Evolutionary conservation across 1,140 invertebrate species (phyloP).

Genomic region (Macrocentrus cingulum): DNA sequence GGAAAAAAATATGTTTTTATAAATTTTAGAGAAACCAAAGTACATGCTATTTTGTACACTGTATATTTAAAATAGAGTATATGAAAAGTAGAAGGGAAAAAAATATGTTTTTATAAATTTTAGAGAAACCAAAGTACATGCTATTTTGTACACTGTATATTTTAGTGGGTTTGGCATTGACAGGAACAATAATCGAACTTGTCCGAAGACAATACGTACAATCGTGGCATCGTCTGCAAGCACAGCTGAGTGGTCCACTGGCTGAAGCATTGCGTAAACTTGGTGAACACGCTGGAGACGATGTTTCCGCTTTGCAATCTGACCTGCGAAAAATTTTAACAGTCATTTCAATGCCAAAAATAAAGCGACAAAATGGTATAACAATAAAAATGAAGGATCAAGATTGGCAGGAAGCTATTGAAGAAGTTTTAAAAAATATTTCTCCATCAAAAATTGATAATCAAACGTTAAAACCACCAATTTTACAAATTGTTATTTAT

Average conservation of each 20-base stretch:
- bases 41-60: slow-evolving; percentile 89
- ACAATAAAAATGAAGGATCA: slow-evolving; percentile 45
- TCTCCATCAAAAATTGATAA: slow-evolving; percentile 58
- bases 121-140: slow-evolving; percentile 85
- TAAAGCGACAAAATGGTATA: slow-evolving; percentile 35
- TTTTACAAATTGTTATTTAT: slow-evolving; percentile 84
- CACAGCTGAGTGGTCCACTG: slow-evolving; percentile 75
- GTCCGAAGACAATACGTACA: slow-evolving; percentile 82
- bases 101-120: slow-evolving; percentile 22
- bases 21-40: slow-evolving; percentile 71
- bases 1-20: not conserved
- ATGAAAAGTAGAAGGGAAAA: too few species aligned
- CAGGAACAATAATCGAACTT: slow-evolving; percentile 92
- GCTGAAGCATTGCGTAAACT: slow-evolving; percentile 75
- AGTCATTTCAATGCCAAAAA: slow-evolving; percentile 49
- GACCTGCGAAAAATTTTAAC: slow-evolving; percentile 58
- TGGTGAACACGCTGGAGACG: slow-evolving; percentile 72
- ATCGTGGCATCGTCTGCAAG: slow-evolving; percentile 79
- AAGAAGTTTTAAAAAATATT: slow-evolving; percentile 72
- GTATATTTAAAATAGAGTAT: too few species aligned
- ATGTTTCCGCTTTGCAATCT: slow-evolving; percentile 69
- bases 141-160: slow-evolving; percentile 89
- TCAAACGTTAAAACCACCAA: slow-evolving; percentile 60
- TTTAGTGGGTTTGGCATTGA: slow-evolving; percentile 88
- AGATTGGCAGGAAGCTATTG: slow-evolving; percentile 72